Percentiles rank a stretch among this genome's conserved stretches.
These are phyloP conservation scores for Nematopogon swammerdamellus DNA, from an alignment of 2,888 invertebrate species.

Conservation along the genomic window DNA sequence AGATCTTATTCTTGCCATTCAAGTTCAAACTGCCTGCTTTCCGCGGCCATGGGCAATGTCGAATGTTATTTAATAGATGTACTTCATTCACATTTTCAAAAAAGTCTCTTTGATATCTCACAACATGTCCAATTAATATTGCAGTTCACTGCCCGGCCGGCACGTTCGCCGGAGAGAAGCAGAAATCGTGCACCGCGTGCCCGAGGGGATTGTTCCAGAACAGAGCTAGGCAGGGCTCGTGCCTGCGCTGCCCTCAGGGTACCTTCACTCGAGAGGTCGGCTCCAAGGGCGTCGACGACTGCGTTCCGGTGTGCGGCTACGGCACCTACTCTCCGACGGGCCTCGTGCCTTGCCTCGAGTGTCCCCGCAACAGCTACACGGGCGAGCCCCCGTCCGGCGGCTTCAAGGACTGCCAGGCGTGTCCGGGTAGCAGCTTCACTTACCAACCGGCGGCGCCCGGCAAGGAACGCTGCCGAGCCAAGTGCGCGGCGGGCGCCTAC, in stretches of 20 bases:
- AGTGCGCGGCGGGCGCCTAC: constrained; percentile 87
- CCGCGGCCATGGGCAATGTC: no score
- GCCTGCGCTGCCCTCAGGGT: constrained; percentile 87
- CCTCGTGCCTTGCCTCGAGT: constrained; percentile 89
- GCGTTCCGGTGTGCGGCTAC: constrained; percentile 92
- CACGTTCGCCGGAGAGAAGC: constrained; percentile 86
- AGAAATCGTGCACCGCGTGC: constrained; percentile 88
- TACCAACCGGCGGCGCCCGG: constrained; percentile 89
- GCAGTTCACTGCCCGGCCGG: constrained; percentile 96
- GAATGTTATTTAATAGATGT: no score
- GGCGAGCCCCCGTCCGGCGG: constrained; percentile 86
- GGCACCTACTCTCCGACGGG: constrained; percentile 96
- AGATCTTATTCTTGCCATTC: no score
- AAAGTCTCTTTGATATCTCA: no score
- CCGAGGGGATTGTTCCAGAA: constrained; percentile 93
- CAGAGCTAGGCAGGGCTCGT: constrained; percentile 84
- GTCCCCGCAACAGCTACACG: constrained; percentile 88
- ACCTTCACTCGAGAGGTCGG: constrained; percentile 91
- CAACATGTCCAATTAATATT: no score
- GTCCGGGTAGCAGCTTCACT: constrained; percentile 85
- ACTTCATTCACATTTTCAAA: no score
- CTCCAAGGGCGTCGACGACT: constrained; percentile 81
- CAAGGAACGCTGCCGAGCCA: constrained; percentile 78
- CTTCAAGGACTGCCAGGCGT: constrained; percentile 91
- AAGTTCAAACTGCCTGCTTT: no score